Percentiles rank a stretch among this genome's conserved stretches.
These are phyloP conservation scores for Ecliptopera silaceata DNA, from an alignment of 2,888 invertebrate species.

Conservation along the genomic window DNA sequence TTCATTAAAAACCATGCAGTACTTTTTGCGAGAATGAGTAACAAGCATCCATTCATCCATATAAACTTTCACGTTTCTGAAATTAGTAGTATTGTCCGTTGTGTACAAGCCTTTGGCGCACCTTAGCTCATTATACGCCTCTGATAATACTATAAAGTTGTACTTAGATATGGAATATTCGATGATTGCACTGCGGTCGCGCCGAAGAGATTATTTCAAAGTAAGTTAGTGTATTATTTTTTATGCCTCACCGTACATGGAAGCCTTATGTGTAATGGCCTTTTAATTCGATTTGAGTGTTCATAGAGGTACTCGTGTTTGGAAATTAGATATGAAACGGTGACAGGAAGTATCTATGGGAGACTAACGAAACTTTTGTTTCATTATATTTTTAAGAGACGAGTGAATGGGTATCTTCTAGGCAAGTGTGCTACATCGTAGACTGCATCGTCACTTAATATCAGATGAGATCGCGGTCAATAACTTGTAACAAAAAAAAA, in stretches of 20 bases:
- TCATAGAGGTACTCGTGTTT: slow-evolving; percentile 31
- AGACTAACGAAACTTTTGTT: no score
- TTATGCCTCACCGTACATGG: slow-evolving; percentile 44
- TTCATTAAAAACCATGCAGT: no score
- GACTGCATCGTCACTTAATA: no score
- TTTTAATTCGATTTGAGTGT: slow-evolving; percentile 53
- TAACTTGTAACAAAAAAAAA: no score
- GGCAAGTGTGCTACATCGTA: no score
- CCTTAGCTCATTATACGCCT: slow-evolving; percentile 78
- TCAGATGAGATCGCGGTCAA: not conserved
- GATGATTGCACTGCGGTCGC: slow-evolving; percentile 56
- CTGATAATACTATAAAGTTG: slow-evolving; percentile 78
- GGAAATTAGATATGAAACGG: slow-evolving; percentile 18
- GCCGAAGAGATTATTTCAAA: slow-evolving; percentile 48
- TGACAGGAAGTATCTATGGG: slow-evolving; percentile 14
- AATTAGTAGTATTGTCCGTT: no score
- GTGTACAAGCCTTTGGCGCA: slow-evolving; percentile 58
- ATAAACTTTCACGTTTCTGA: no score
- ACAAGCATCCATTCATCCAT: no score
- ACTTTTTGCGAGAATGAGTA: no score
- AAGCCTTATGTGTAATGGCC: slow-evolving; percentile 47
- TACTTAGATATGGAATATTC: slow-evolving; percentile 71
- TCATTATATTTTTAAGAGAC: no score
- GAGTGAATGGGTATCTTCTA: no score
- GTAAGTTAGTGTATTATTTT: slow-evolving; percentile 48